Evolutionary conservation across 2,888 invertebrate genomes (phyloP), one percentile per base, ranked within the genome.

Genomic region (Drosophila meridiana): DNA sequence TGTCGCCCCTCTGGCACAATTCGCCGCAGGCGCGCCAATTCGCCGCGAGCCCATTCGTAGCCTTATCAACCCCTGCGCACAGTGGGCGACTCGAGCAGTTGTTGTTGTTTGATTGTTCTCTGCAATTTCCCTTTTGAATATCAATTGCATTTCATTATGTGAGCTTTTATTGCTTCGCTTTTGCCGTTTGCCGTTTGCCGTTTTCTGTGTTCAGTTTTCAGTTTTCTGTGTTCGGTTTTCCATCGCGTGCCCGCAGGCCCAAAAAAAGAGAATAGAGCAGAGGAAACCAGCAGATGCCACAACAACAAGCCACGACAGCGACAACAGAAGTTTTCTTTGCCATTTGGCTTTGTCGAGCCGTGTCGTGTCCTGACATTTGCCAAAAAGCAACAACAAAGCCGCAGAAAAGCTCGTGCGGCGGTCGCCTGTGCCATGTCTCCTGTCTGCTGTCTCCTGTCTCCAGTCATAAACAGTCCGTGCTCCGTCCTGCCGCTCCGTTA

Each of bases 81-180:
- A 38, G 36, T 36, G 47, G 47, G 28, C 47, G 47, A 28, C 2
- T 47, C 40, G 48, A 28, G 11, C 38, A 59, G 53, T 40, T 47
- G 26, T 13, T 55, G 48, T 38, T 52, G 58, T 58, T 58, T 65
- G 67, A 73, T 80, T 88, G 65, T 63, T 81, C 79, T 62, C 70
- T 65, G 84, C 78, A 89, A 80, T 89, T 89, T 90, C 72, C 64
- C 87, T 90, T 85, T 90, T 88, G 90, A 83, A 89, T 90, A 90
- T 90, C 87, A 85, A 90, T 90, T 90, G 84, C 84, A 83, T 89
- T 89, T 78, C 74, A 78, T 78, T 74, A 74, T 70, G 59, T 78
- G 75, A 62, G 57, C 70, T 70, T 73, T 90, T 82, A 67, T 79
- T 75, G 71, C 65, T 67, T 67, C 45, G 60, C 53, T 38, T 50